Base-by-base conservation (phyloP, 2,888 invertebrate species). In the Lithophane semibrunnea region DNA sequence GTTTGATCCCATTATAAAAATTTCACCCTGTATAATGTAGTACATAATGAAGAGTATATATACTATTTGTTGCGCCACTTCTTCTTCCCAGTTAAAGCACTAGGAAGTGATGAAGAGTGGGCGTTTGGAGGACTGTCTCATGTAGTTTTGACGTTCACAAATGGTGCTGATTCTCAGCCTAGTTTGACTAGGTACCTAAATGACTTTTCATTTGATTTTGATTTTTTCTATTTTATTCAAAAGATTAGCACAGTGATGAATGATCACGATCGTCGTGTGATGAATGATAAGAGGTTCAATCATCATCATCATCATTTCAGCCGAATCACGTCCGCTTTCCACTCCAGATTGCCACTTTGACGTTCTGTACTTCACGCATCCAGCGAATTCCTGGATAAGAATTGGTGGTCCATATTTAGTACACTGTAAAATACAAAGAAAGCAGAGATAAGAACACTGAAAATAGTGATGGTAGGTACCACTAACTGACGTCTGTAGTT, bases 391-490 rank as follows among this genome's bases (percentile, higher is more conserved):
- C 21, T 1, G 21, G 4, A 21, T 37, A 37, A 16, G 37, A 67
- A 54, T 2, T 29, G 29, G 37, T 37, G 9, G 29, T 67, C 5
- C 12, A 37, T 21, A 21, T 37, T 21, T 13, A 37, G 60, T 4
- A 61, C 0, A 54, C 52, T 54, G 52, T 21, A 21, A 3, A 24
- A 60, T 9, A 8, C 18, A 24, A 69, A 42, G 18, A 56, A 52
- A 52, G 49, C 49, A 18, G 16, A 52, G 37, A 37, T 54, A 16
- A 29, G 52, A 67, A 77, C n/a, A 47, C 16, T 10, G n/a, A 52
- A 21, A n/a, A 44, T 44, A 24, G 18, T 44, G 13, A 67, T 29
- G n/a, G 16, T 58, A 73, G n/a, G 16, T 58, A 77, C n/a, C 63
- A 4, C 47, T 54, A 10, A 3, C 24, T 54, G 18, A 65, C 7